phyloP scores from a whole-genome alignment of 2,113 vertebrate species.

The Sebastes schlegelii region DNA sequence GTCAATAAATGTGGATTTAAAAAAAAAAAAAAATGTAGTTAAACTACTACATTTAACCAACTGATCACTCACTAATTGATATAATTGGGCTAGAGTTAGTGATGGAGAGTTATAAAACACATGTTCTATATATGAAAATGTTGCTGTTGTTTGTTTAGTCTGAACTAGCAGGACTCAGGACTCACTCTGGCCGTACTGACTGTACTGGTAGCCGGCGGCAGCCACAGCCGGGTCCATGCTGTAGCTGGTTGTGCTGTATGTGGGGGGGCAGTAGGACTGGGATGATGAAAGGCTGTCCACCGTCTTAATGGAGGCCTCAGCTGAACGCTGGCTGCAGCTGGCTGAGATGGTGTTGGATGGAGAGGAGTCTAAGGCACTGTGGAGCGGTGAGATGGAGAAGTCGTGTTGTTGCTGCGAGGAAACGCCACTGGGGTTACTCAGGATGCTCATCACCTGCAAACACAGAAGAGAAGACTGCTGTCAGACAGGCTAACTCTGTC shows the following conservation, averaged over 20 bases:
- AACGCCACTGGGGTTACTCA: constrained; percentile 91
- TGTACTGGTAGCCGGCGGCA: constrained; percentile 93
- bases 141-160: background rate
- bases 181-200: constrained; percentile 97
- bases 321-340: constrained; percentile 94
- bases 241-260: constrained; percentile 96
- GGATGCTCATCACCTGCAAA: constrained; percentile 95
- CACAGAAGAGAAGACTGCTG: constrained; percentile 16
- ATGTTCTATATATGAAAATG: background rate
- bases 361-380: constrained; percentile 88
- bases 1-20: background rate
- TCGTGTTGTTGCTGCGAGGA: constrained; percentile 92
- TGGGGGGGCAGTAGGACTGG: constrained; percentile 97
- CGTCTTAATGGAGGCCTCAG: constrained; percentile 89
- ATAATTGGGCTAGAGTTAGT: background rate
- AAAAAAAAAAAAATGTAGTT: background rate
- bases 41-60: background rate
- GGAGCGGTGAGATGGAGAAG: constrained; percentile 96
- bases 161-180: constrained; percentile 80
- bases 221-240: constrained; percentile 93
- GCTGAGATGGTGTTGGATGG: constrained; percentile 88
- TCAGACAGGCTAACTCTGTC: background rate
- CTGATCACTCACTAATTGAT: background rate
- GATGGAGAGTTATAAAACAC: background rate
- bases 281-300: constrained; percentile 93